phyloP scores from a whole-genome alignment of 2,888 invertebrate species.

The Cryptosula pallasiana region DNA sequence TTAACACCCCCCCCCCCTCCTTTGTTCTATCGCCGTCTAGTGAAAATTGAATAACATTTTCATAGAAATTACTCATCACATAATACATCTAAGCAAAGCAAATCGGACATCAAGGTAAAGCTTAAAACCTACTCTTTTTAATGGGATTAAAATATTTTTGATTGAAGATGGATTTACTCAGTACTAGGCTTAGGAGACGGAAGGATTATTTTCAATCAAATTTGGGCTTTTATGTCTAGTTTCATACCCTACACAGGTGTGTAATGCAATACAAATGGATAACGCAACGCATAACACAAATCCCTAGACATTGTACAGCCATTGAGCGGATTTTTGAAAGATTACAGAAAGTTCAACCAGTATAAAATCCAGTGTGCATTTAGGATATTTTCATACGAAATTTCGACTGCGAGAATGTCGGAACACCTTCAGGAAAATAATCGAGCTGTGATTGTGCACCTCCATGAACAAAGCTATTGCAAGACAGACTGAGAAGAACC shows the following conservation, averaged over 20 bases:
- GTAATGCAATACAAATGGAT: background rate
- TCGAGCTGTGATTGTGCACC: constrained; percentile 2
- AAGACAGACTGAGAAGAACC: background rate
- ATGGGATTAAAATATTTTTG: no score
- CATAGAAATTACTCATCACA: no score
- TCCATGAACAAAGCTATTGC: constrained; percentile 9
- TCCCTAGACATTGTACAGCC: background rate
- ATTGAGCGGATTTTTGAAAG: background rate
- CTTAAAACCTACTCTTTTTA: no score
- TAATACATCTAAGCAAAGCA: no score
- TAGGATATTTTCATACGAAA: background rate
- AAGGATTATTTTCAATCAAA: background rate
- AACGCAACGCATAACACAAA: background rate
- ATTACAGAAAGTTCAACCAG: background rate
- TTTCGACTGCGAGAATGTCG: background rate
- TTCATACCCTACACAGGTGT: background rate
- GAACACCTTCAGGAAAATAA: background rate
- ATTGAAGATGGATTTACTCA: background rate
- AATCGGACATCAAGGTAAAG: no score
- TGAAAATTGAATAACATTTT: no score
- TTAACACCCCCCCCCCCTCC: no score
- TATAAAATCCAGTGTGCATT: background rate
- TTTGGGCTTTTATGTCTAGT: background rate
- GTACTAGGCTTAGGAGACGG: background rate
- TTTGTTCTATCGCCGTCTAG: no score